These are phyloP conservation scores for Castor canadensis DNA, from an alignment of 2,113 vertebrate genomes.

Conservation along the genomic window DNA sequence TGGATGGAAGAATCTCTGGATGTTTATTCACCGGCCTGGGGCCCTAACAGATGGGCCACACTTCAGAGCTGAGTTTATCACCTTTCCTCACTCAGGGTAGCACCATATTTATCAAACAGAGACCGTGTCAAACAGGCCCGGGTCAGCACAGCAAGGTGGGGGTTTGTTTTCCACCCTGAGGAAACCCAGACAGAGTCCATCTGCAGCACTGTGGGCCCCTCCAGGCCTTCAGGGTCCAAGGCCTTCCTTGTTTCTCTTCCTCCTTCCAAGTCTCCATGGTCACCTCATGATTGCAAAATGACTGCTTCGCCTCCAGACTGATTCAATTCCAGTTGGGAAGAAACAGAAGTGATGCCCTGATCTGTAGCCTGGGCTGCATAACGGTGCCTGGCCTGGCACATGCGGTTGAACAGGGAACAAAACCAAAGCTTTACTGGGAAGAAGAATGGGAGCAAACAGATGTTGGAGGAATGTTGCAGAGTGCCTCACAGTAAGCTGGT, in stretches of 20 bases:
- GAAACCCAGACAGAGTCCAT: no score
- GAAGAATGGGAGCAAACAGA: no score
- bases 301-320: background rate
- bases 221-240: background rate
- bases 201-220: background rate
- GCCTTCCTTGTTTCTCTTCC: background rate
- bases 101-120: background rate
- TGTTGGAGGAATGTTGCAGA: no score
- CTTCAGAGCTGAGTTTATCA: background rate
- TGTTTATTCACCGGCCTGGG: background rate
- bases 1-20: no score
- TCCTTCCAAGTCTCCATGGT: background rate
- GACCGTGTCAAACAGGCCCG: background rate
- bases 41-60: background rate
- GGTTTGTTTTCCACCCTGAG: background rate
- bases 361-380: background rate
- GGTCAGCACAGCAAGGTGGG: no score
- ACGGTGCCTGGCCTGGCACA: background rate
- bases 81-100: background rate
- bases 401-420: background rate
- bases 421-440: no score
- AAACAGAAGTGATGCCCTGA: background rate
- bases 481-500: no score
- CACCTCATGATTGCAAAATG: background rate
- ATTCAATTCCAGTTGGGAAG: background rate